Base-by-base conservation (phyloP, 2,797 vertebrate species). In the Masticophis lateralis region DNA sequence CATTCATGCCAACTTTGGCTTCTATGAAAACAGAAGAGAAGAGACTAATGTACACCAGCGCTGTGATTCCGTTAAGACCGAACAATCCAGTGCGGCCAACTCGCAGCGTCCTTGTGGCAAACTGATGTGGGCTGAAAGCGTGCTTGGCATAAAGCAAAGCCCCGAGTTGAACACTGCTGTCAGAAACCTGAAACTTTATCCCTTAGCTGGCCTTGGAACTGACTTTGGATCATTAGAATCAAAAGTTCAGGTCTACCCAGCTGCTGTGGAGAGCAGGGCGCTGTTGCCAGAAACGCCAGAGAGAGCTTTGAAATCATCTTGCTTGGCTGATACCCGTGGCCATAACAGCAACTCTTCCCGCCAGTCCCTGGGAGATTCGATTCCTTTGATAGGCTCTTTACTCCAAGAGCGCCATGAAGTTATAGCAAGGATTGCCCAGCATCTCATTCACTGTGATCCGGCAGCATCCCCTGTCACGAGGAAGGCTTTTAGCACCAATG, bases 341-440 rank as follows among this genome's bases (percentile, higher is more conserved):
- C 96, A 97, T 0, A 98, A 97, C 69, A 97, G 96, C 94, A 98
- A 97, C 43, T 98, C 98, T 94, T 98, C 98, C 27, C 97, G 98
- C 93, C 98, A 98, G 37, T 61, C 97, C 18, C 94, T 97, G 2
- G 98, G 97, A 22, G 99, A 99, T 96, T 98, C 98, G 55, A 99
- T 99, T 96, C 99, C 99, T 93, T 97, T 99, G 96, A 99, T 99
- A 95, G 99, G 99, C 92, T 99, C 98, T 88, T 97, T 99, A 95
- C 98, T 99, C 96, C 99, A 99, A 95, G 99, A 99, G 93, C 98
- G 99, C 93, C 99, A 99, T 95, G 99, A 99, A 96, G 99, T 99
- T 93, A 99, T 99, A 7, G 99, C 99, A 93, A 98, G 99, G 96
- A 99, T 99, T 66, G 99, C 99, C 95, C 99, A 99, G 97, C 98